Percentiles rank a stretch among this genome's conserved stretches.
Conservation (phyloP, 2,888 invertebrate genomes). For the Drosophila nigricruria region DNA sequence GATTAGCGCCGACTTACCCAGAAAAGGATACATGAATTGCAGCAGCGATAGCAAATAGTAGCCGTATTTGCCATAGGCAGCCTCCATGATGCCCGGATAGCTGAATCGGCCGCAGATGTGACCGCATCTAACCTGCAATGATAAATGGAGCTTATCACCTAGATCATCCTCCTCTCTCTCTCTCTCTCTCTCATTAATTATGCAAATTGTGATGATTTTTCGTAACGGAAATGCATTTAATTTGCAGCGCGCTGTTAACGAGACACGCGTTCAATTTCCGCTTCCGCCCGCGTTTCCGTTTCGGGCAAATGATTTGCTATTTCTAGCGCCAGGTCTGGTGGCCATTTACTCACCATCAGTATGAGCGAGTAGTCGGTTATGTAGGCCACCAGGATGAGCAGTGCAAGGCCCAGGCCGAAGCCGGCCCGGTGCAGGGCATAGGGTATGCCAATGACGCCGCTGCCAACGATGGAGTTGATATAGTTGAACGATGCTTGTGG, state of each 20-base stretch:
- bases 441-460: conserved; percentile 94
- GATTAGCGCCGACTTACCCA: conserved; percentile 87
- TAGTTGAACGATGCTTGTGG: conserved; percentile 94
- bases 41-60: conserved; percentile 91
- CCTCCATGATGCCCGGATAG: conserved; percentile 91
- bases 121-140: conserved; percentile 87
- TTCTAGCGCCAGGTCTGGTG: conserved; percentile 29
- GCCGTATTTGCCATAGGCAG: conserved; percentile 92
- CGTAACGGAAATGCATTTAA: conserved; percentile 48
- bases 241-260: conserved; percentile 16
- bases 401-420: conserved; percentile 90
- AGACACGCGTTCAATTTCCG: conserved; percentile 60
- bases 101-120: conserved; percentile 92
- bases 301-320: conserved; percentile 37
- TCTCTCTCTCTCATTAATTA: conserved; percentile 42
- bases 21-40: conserved; percentile 93
- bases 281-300: conserved; percentile 25
- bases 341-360: conserved; percentile 88
- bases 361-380: conserved; percentile 93
- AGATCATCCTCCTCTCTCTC: not conserved
- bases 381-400: conserved; percentile 90
- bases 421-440: conserved; percentile 93
- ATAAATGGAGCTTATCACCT: conserved; percentile 29
- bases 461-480: conserved; percentile 94
- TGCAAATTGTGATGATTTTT: conserved; percentile 41